These are phyloP conservation scores for Trachelipus rathkii DNA, from an alignment of 1,140 invertebrate species.

Conservation along the genomic window DNA sequence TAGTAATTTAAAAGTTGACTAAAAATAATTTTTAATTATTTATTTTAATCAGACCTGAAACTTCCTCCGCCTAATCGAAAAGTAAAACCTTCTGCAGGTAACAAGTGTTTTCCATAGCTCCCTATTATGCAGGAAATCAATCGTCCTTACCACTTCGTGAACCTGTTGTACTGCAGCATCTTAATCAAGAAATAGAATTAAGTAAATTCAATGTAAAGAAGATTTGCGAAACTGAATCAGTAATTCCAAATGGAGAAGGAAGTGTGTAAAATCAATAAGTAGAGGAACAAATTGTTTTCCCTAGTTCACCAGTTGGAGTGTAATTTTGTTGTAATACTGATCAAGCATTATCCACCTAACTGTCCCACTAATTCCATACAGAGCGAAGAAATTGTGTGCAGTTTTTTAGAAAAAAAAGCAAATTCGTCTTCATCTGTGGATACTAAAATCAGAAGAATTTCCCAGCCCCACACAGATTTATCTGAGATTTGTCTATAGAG, in stretches of 20 bases:
- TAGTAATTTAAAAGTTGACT: no score
- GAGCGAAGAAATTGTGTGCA: neutral
- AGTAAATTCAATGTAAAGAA: constrained; percentile 20
- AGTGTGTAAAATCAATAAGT: constrained; percentile 20
- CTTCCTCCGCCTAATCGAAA: constrained; percentile 36
- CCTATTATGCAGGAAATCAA: constrained; percentile 25
- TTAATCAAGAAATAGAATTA: constrained; percentile 20
- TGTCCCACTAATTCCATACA: neutral
- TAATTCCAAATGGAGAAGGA: constrained; percentile 34
- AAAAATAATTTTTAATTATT: no score
- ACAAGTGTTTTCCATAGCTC: constrained; percentile 39
- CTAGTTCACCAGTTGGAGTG: neutral
- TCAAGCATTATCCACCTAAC: neutral
- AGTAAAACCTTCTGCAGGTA: constrained; percentile 35
- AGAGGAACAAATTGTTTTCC: constrained; percentile 49
- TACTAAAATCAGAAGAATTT: constrained; percentile 50
- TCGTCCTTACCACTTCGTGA: constrained; percentile 13
- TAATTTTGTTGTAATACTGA: neutral
- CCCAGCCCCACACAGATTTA: constrained; percentile 41
- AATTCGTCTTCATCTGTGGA: constrained; percentile 53
- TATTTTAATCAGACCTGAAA: constrained; percentile 32
- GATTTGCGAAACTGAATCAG: constrained; percentile 29
- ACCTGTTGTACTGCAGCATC: constrained; percentile 9
- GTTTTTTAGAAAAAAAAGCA: neutral
- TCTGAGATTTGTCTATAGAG: constrained; percentile 36